Conservation (phyloP, 2,113 vertebrate species). For the Mormyrus iriodes region DNA sequence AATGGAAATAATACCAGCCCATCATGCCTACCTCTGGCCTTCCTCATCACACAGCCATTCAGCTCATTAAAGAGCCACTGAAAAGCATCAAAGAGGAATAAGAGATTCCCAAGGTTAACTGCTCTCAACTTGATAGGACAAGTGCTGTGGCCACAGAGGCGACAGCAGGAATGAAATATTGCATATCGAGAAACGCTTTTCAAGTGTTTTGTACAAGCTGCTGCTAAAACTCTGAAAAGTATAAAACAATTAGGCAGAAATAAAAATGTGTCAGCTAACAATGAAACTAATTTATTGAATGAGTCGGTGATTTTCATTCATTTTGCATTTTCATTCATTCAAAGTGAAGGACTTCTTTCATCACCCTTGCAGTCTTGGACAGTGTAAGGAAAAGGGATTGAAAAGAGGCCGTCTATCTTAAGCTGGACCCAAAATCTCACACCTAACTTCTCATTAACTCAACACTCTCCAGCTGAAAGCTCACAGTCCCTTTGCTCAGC, state of each 20-base stretch:
- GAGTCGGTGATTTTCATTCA: neutral
- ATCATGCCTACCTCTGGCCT: neutral
- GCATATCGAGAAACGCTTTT: neutral
- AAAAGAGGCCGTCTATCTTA: neutral
- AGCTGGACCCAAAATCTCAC: neutral
- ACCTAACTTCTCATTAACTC: slow-evolving; percentile 13
- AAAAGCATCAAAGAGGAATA: neutral
- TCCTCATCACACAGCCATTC: neutral
- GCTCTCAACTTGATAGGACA: neutral
- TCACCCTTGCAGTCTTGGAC: neutral
- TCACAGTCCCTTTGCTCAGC: neutral
- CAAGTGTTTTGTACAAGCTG: neutral
- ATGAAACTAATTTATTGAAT: neutral
- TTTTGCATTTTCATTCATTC: neutral
- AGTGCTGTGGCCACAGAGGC: neutral
- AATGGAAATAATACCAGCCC: neutral
- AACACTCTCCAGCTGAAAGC: slow-evolving; percentile 5
- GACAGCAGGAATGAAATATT: neutral
- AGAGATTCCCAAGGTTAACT: neutral
- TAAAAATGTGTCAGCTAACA: neutral
- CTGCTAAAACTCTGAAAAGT: neutral
- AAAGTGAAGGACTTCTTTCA: neutral
- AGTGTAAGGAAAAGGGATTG: neutral
- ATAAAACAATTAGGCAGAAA: neutral
- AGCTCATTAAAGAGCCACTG: neutral